phyloP scores from a whole-genome alignment of 2,888 invertebrate genomes.

The Stegana nigrithorax region DNA sequence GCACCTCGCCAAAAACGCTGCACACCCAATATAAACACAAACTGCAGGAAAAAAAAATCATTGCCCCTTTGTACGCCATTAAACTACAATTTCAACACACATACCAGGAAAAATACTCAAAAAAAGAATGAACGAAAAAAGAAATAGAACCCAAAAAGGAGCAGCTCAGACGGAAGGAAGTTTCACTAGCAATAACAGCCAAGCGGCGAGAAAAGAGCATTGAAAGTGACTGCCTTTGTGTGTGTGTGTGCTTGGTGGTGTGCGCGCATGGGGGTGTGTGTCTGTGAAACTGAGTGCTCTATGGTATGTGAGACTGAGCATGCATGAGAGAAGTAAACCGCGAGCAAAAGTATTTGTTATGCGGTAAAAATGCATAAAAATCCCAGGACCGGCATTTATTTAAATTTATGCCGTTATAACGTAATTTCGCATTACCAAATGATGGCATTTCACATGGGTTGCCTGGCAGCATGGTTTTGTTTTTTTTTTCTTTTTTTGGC shows the following conservation, averaged over 20 bases:
- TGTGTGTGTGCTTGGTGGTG: too few species aligned
- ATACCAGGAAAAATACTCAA: slow-evolving; percentile 14
- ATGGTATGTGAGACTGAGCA: neutral
- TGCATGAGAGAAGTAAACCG: slow-evolving; percentile 24
- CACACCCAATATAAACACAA: neutral
- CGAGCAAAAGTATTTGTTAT: slow-evolving; percentile 64
- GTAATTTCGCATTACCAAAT: slow-evolving; percentile 65
- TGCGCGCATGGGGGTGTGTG: too few species aligned
- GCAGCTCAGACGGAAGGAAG: slow-evolving; percentile 63
- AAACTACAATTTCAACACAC: slow-evolving; percentile 17
- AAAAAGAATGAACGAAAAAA: neutral
- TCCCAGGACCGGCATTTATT: slow-evolving; percentile 69
- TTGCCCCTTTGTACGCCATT: neutral
- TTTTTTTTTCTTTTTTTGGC: slow-evolving; percentile 22
- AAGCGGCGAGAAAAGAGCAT: slow-evolving; percentile 44
- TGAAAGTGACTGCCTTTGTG: slow-evolving; percentile 46
- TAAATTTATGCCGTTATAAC: slow-evolving; percentile 68
- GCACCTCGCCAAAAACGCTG: neutral
- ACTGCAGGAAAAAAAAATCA: neutral
- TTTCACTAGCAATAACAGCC: slow-evolving; percentile 51
- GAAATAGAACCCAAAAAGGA: slow-evolving; percentile 26
- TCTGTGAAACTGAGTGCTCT: too few species aligned
- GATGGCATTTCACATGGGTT: slow-evolving; percentile 37
- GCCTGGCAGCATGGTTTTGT: too few species aligned
- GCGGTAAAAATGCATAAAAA: slow-evolving; percentile 68